Conservation (phyloP, 2,113 vertebrate genomes). For the Cichladusa arquata region DNA sequence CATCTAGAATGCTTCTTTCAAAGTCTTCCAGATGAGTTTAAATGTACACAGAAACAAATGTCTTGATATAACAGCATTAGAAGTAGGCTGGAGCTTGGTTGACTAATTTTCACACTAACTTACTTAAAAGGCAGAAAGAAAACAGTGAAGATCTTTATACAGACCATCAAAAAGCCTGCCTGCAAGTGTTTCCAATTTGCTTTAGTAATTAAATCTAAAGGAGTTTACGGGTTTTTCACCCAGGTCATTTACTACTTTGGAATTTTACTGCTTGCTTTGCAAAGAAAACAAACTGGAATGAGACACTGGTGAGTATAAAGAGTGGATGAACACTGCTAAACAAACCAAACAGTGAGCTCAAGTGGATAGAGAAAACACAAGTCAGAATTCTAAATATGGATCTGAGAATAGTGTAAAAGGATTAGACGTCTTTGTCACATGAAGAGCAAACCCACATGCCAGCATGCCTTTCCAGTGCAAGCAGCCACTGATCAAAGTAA, state of each 20-base stretch:
- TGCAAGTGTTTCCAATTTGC: constrained; percentile 94
- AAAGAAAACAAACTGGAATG: constrained; percentile 75
- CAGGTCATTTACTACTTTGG: constrained; percentile 87
- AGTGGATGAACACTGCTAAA: constrained; percentile 61
- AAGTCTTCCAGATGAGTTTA: neutral
- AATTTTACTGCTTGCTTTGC: constrained; percentile 76
- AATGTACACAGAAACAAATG: neutral
- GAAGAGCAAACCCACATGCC: constrained; percentile 62
- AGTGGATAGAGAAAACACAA: constrained; percentile 70
- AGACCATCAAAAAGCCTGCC: constrained; percentile 79
- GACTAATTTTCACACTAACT: constrained; percentile 67
- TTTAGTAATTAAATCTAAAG: constrained; percentile 89
- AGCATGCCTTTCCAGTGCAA: constrained; percentile 66
- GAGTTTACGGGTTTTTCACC: constrained; percentile 83
- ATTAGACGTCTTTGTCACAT: constrained; percentile 77
- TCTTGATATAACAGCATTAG: neutral
- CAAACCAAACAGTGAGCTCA: constrained; percentile 71
- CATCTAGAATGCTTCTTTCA: neutral
- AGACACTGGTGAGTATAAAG: constrained; percentile 56
- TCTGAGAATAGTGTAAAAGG: constrained; percentile 75
- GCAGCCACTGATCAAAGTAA: constrained; percentile 76
- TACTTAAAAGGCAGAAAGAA: constrained; percentile 66
- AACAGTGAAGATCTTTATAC: constrained; percentile 77
- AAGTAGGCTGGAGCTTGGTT: neutral
- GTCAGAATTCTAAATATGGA: constrained; percentile 77